phyloP scores from a whole-genome alignment of 2,113 vertebrate genomes.

The Pithys albifrons region DNA sequence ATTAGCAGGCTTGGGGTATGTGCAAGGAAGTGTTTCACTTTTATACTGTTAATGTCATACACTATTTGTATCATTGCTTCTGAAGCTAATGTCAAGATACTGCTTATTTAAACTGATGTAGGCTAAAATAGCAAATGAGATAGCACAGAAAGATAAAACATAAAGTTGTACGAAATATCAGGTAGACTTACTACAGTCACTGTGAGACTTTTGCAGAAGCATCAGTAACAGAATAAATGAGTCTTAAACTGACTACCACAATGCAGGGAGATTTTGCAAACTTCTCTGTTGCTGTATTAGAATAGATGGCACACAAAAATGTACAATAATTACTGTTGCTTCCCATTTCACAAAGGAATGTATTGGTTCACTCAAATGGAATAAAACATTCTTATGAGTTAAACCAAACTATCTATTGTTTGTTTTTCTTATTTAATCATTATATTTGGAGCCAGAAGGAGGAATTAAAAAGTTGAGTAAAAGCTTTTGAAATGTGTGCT shows the following conservation, averaged over 20 bases:
- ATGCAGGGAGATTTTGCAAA: not conserved
- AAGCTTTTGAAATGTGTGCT: not conserved
- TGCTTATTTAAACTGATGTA: not conserved
- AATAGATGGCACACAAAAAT: not conserved
- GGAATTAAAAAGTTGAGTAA: not conserved
- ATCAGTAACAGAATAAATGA: not conserved
- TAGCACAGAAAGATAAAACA: not conserved
- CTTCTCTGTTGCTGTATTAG: not conserved
- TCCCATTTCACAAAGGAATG: not conserved
- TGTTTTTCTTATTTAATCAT: not conserved
- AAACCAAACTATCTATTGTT: not conserved
- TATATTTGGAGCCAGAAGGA: not conserved
- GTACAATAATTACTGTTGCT: not conserved
- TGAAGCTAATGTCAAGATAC: not conserved
- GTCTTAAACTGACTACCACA: not conserved
- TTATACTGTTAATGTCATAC: not conserved
- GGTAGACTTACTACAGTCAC: not conserved
- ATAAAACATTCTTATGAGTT: slow-evolving; percentile 18
- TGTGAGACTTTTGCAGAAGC: not conserved
- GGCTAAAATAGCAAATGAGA: not conserved
- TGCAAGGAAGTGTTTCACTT: not conserved
- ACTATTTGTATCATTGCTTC: not conserved
- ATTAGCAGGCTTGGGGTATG: not conserved
- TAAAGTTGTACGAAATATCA: not conserved
- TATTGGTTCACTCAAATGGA: slow-evolving; percentile 9